Evolutionary conservation across 2,888 invertebrate genomes (phyloP).

Genomic region (Drosophila leonis): DNA sequence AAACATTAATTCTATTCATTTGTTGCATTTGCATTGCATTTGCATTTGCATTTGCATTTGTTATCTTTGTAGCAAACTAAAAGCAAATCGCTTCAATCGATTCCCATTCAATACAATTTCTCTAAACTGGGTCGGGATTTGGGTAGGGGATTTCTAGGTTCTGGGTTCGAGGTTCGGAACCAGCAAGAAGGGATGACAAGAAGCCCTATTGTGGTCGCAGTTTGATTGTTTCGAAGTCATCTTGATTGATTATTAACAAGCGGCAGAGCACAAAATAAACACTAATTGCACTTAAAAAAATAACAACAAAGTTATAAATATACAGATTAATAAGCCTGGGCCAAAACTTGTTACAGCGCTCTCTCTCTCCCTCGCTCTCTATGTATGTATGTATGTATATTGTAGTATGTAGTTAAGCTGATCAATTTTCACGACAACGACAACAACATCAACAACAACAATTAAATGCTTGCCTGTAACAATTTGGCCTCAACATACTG

Average conservation of each 20-base stretch:
- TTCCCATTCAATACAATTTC: slow-evolving; percentile 35
- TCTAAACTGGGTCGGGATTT: slow-evolving; percentile 33
- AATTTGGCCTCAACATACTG: slow-evolving; percentile 24
- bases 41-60: slow-evolving; percentile 42
- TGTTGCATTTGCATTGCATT: slow-evolving; percentile 48
- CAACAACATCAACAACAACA: slow-evolving; percentile 14
- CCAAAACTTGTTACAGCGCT: slow-evolving; percentile 5
- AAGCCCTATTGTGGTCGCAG: slow-evolving; percentile 22
- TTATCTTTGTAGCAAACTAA: slow-evolving; percentile 30
- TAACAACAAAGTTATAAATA: slow-evolving; percentile 65
- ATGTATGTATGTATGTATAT: neutral
- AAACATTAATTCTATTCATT: slow-evolving; percentile 54
- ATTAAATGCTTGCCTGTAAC: slow-evolving; percentile 31
- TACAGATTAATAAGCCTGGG: slow-evolving; percentile 31
- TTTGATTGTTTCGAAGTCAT: slow-evolving; percentile 23
- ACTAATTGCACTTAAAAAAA: slow-evolving; percentile 70
- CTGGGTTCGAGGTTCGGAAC: slow-evolving; percentile 5
- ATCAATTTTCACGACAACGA: neutral
- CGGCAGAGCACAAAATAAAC: slow-evolving; percentile 43
- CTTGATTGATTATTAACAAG: slow-evolving; percentile 27
- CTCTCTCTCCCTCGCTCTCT: neutral
- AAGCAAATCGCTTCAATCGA: slow-evolving; percentile 22
- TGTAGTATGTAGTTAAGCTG: neutral
- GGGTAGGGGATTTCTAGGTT: neutral
- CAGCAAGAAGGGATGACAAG: slow-evolving; percentile 30